These are phyloP conservation scores for Psittacula derbiana DNA, from an alignment of 2,797 vertebrate genomes.

Conservation along the genomic window DNA sequence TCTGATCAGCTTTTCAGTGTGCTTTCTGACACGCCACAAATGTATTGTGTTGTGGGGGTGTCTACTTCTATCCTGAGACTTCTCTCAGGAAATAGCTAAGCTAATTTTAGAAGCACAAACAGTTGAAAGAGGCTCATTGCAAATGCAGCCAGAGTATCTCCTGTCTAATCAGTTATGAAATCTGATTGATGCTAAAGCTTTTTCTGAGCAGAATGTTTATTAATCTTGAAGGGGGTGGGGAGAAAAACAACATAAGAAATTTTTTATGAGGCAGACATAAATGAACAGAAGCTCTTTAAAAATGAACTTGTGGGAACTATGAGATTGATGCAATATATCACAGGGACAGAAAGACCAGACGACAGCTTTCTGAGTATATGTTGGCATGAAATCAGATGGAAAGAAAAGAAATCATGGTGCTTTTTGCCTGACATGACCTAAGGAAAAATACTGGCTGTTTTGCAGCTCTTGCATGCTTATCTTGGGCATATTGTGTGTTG, in stretches of 20 bases:
- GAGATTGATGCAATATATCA: constrained; percentile 13
- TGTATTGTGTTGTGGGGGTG: not conserved
- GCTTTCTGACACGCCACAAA: not conserved
- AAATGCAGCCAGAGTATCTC: not conserved
- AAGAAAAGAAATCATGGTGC: not conserved
- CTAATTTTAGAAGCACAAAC: constrained; percentile 58
- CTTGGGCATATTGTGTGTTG: not conserved
- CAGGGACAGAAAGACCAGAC: not conserved
- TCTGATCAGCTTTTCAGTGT: not conserved
- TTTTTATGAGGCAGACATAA: not conserved
- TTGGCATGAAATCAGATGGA: constrained; percentile 31
- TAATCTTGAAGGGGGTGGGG: not conserved
- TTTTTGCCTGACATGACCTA: constrained; percentile 17
- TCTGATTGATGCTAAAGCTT: constrained; percentile 15
- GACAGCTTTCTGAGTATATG: not conserved
- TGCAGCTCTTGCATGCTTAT: not conserved
- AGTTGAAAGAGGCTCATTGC: not conserved
- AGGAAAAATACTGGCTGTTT: constrained; percentile 29
- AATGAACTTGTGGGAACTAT: not conserved
- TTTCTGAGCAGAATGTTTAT: constrained; percentile 28
- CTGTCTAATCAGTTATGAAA: constrained; percentile 15
- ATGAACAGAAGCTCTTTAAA: constrained; percentile 49
- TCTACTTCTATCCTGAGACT: not conserved
- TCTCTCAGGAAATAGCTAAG: constrained; percentile 15
- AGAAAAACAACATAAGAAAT: not conserved